Base-by-base conservation (phyloP, 2,888 invertebrate species). In the Cosmorhoe ocellata region DNA sequence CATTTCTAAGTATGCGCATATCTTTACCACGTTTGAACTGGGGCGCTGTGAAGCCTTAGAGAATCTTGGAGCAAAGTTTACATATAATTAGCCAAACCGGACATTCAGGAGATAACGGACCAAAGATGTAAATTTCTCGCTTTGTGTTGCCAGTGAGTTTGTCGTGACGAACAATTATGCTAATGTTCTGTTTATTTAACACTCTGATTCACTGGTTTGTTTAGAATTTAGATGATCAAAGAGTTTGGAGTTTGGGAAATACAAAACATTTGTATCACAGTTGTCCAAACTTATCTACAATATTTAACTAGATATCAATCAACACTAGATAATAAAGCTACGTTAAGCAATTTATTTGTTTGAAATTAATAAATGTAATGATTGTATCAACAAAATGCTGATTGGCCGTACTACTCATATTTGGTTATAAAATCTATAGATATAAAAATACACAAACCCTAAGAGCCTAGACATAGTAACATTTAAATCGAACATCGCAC, bases 1-100 rank as follows among this genome's bases (percentile, higher is more conserved):
- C 18, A 43, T 30, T 47, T 31, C 10, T 43, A 30, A 52, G 43
- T 47, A 47, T 52, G 45, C 52, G 34, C 52, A 51, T 51, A 52
- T 42, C 41, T 47, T 51, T 37, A 31, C 40, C 34, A 8, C 22
- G 42, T 42, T 33, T 44, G n/a, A 43, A 40, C 43, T 28, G 22
- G 30, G 24, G 8, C 33, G 7, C 14, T 18, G 13, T 31, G 37
- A 45, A 40, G 31, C 48, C 30, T 40, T 39, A 26, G 24, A 27
- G 48, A 43, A 38, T 51, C 38, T 45, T 45, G 26, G 28, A 34
- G 27, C 31, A 28, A 52, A 52, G 42, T 47, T 52, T 43, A 47
- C 47, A 52, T 52, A 43, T 47, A 47, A 52, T 43, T 43, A 47
- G 32, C 22, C 8, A 22, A 28, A 13, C 41, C 38, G 51, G 51